phyloP scores from a whole-genome alignment of 2,797 vertebrate species.

The Gephyroberyx darwinii region DNA sequence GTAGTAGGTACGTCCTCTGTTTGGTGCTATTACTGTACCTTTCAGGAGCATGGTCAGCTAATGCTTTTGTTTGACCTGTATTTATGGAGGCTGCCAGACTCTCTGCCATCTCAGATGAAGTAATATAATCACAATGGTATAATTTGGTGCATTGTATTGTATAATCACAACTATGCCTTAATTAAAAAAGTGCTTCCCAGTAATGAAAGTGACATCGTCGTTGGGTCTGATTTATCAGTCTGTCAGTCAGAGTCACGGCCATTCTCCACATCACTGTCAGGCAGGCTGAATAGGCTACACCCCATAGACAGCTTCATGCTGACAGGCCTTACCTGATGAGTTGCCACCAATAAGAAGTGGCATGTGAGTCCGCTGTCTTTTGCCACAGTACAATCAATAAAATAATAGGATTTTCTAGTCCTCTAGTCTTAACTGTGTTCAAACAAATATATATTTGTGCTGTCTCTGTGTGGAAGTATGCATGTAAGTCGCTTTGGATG shows the following conservation, averaged over 20 bases:
- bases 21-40: background rate
- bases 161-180: background rate
- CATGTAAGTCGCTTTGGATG: no score
- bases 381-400: background rate
- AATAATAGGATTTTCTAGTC: background rate
- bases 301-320: constrained; percentile 1
- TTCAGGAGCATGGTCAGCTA: background rate
- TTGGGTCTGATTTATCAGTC: constrained; percentile 38
- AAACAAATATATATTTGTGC: no score
- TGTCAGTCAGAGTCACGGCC: constrained; percentile 37
- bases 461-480: no score
- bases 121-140: background rate
- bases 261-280: constrained; percentile 35
- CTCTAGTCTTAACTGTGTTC: background rate
- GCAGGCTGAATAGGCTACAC: constrained; percentile 29
- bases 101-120: background rate
- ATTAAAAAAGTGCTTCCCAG: background rate
- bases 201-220: constrained; percentile 27
- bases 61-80: background rate
- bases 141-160: no score
- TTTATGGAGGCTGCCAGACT: background rate
- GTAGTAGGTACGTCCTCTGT: background rate
- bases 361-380: constrained; percentile 11
- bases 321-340: constrained; percentile 24
- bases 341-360: background rate